Evolutionary conservation across 2,797 vertebrate species (phyloP), one percentile per base, ranked within the genome.

Genomic region (Anguilla pacifica): DNA sequence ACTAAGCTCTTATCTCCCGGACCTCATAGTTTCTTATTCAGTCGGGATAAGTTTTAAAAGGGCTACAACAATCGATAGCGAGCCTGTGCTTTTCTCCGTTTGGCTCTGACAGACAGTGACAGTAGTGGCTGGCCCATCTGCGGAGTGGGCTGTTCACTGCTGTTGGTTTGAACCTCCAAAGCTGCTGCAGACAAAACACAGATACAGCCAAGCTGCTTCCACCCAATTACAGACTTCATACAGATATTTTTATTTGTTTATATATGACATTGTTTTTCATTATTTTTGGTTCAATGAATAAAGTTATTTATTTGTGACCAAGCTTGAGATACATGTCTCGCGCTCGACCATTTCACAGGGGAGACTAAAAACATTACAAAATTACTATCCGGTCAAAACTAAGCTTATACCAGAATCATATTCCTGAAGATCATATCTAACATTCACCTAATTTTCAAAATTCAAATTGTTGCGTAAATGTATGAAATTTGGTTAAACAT

Each of bases 1-100:
- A 51, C 61, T 82, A 19, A 53, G 46, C 25, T 70, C 19, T 87
- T 83, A 87, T 87, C 86, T 83, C 2, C 10, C 55, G 67, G 13
- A n/a, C 15, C 35, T 7, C 79, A 25, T 61, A 87, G 35, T 67
- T 67, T 64, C 11, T 83, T 46, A 55, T 83, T 87, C 9, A 51
- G 25, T 51, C 7, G 46, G 19, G 83, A 35, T 57, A 11, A 28
- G 28, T 84, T 84, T 72, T 39, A 31, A 87, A 84, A 67, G n/a
- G 57, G 6, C 31, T 51, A 7, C 22, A 17, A 28, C 22, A 49
- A 83, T 64, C 35, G 28, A 39, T 15, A 22, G 31, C 28, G 53
- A 35, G 2, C 10, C 51, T 35, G 53, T 35, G 28, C n/a, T 3
- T 57, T 57, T 57, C 51, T 84, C 11, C 1, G 6, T 82, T 82